phyloP scores from a whole-genome alignment of 2,888 invertebrate genomes.

The Sinelater perroti region DNA sequence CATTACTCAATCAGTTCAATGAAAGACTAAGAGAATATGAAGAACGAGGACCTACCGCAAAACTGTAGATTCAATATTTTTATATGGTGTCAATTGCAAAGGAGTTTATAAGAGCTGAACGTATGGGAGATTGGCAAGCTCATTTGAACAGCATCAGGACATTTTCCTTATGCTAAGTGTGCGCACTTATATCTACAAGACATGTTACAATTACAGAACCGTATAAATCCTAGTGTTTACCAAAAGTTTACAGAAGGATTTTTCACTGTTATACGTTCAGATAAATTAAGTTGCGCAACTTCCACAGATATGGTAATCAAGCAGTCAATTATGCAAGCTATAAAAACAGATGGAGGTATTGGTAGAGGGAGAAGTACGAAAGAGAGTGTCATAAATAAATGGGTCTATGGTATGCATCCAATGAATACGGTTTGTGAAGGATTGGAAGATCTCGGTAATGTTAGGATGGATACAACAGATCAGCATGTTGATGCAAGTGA shows the following conservation, averaged over 20 bases:
- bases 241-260: constrained; percentile 51
- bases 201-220: constrained; percentile 47
- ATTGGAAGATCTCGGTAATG: constrained; percentile 50
- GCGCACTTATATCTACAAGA: constrained; percentile 52
- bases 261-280: constrained; percentile 52
- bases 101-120: constrained; percentile 55
- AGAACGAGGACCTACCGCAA: constrained; percentile 51
- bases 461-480: constrained; percentile 50
- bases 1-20: constrained; percentile 48
- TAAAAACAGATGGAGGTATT: constrained; percentile 57
- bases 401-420: too few species aligned
- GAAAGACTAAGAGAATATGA: constrained; percentile 47
- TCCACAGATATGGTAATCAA: constrained; percentile 55
- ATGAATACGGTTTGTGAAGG: too few species aligned
- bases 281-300: constrained; percentile 56
- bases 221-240: constrained; percentile 47
- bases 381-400: constrained; percentile 56
- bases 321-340: constrained; percentile 49
- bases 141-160: too few species aligned
- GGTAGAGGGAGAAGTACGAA: constrained; percentile 55
- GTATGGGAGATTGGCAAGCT: constrained; percentile 55
- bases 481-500: constrained; percentile 55
- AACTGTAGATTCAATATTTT: constrained; percentile 54
- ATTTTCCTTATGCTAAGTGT: constrained; percentile 47
- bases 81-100: constrained; percentile 53